Evolutionary conservation across 2,888 invertebrate species (phyloP).

Genomic region (Liposcelis brunnea): DNA sequence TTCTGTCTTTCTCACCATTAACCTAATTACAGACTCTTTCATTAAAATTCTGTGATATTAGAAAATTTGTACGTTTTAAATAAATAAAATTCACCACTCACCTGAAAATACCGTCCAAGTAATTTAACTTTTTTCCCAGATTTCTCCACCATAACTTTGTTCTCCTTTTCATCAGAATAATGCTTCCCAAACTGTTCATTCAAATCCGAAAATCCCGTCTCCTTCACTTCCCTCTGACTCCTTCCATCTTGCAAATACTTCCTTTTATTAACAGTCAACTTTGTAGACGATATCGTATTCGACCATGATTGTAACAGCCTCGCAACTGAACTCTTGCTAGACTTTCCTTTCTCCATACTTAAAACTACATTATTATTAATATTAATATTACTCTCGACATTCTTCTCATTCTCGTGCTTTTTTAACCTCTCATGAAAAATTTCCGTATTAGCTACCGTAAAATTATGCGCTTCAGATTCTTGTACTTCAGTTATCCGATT

Average conservation of each 20-base stretch:
- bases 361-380: background rate
- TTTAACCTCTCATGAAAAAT: background rate
- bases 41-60: no score
- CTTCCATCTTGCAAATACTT: background rate
- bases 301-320: slow-evolving; percentile 32
- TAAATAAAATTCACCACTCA: no score
- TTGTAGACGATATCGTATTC: slow-evolving; percentile 15
- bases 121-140: slow-evolving; percentile 13
- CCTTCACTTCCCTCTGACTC: slow-evolving; percentile 10
- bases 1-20: no score
- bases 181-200: background rate
- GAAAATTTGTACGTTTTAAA: no score
- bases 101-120: slow-evolving; percentile 17
- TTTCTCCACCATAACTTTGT: background rate
- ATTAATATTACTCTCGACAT: slow-evolving; percentile 1
- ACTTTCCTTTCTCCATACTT: background rate
- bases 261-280: background rate
- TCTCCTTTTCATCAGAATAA: slow-evolving; percentile 12
- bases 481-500: slow-evolving; percentile 76
- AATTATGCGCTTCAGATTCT: slow-evolving; percentile 37
- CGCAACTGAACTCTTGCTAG: slow-evolving; percentile 28
- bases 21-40: no score
- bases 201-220: background rate
- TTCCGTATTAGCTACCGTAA: slow-evolving; percentile 23
- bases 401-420: background rate